Conservation (phyloP, 2,113 vertebrate genomes). For the rat (Rattus norvegicus) region GRCr8 NC_086027.1:95069501-95070000, state of each 20-base stretch:
- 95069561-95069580: conserved; percentile 77
- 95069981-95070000: neutral
- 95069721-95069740: conserved; percentile 91
- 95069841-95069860: neutral
- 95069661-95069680: conserved; percentile 96
- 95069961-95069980: conserved; percentile 5
- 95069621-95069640: conserved; percentile 81
- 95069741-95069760: conserved; percentile 94
- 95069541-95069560: conserved; percentile 63
- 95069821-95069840: neutral
- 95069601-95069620: conserved; percentile 85
- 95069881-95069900: neutral
- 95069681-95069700: conserved; percentile 96
- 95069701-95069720: conserved; percentile 91
- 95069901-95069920: neutral
- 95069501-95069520: no score
- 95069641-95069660: conserved; percentile 89
- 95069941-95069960: neutral
- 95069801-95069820: neutral
- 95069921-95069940: neutral
- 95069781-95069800: conserved; percentile 86
- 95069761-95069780: conserved; percentile 96
- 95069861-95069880: neutral
- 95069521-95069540: conserved; percentile 60
- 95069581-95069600: conserved; percentile 79